Evolutionary conservation across 2,797 vertebrate genomes (phyloP).

Genomic region (Emys orbicularis): DNA sequence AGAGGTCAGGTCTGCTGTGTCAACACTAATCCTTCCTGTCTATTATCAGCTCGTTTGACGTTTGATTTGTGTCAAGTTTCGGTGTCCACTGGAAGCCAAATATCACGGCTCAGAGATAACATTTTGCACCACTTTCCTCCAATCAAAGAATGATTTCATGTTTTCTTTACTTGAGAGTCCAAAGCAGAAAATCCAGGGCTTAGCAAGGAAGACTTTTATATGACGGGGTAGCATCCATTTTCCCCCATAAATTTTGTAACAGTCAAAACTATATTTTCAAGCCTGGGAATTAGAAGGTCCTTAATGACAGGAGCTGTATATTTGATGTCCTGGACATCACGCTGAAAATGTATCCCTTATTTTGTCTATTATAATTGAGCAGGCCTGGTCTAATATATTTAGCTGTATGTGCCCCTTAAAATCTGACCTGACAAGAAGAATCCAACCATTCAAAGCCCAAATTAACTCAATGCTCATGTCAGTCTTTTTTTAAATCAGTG

Average conservation of each 20-base stretch:
- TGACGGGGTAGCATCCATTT: constrained; percentile 21
- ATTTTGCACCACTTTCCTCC: constrained; percentile 68
- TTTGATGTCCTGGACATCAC: not conserved
- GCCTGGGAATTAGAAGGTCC: constrained; percentile 52
- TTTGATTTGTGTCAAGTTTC: constrained; percentile 84
- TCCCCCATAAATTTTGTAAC: not conserved
- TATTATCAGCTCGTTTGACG: constrained; percentile 83
- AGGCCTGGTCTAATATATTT: not conserved
- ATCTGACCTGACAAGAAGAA: not conserved
- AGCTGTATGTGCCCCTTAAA: not conserved
- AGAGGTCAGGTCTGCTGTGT: constrained; percentile 83
- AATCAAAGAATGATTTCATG: constrained; percentile 27
- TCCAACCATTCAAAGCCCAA: not conserved
- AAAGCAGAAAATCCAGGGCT: constrained; percentile 21
- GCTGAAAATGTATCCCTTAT: constrained; percentile 8
- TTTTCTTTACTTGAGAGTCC: constrained; percentile 49
- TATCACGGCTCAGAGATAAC: constrained; percentile 78
- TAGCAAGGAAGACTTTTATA: constrained; percentile 23
- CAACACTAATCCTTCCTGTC: constrained; percentile 91
- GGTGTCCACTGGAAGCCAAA: constrained; percentile 75
- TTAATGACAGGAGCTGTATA: constrained; percentile 20
- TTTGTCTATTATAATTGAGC: not conserved
- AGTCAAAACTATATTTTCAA: constrained; percentile 4
- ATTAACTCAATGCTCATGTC: not conserved
- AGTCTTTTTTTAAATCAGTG: constrained; percentile 45